phyloP scores from a whole-genome alignment of 1,140 invertebrate genomes.

The Drosophila bipectinata region DNA sequence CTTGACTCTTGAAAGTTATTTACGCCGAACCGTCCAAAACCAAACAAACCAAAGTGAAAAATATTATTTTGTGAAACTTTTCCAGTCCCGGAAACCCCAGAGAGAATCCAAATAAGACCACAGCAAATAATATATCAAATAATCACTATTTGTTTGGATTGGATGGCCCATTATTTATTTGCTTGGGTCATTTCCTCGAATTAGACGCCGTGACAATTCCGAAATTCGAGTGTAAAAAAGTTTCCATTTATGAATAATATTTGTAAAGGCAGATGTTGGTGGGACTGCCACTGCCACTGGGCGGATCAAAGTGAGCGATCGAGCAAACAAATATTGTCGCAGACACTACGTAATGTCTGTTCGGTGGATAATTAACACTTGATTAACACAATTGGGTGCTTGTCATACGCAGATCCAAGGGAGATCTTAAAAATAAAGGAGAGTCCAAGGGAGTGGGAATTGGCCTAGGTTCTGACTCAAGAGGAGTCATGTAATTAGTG shows the following conservation, averaged over 20 bases:
- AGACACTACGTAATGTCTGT: conserved; percentile 62
- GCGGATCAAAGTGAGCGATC: conserved; percentile 36
- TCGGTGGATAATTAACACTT: conserved; percentile 65
- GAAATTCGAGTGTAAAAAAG: conserved; percentile 47
- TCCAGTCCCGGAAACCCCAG: conserved; percentile 18
- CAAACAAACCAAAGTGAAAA: conserved; percentile 25
- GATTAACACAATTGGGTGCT: conserved; percentile 47
- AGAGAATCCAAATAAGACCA: conserved; percentile 9
- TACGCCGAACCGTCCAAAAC: neutral
- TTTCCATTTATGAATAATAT: conserved; percentile 44
- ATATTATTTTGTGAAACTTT: conserved; percentile 24
- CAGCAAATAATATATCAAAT: conserved; percentile 16
- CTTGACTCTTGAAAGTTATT: conserved; percentile 6
- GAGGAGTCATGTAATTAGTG: neutral
- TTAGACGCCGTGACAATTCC: conserved; percentile 31
- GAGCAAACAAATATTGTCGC: conserved; percentile 58
- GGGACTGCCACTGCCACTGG: conserved; percentile 4
- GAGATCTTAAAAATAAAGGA: conserved; percentile 2
- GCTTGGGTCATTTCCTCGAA: conserved; percentile 36
- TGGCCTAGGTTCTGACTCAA: conserved; percentile 17
- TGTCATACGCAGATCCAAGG: conserved; percentile 19
- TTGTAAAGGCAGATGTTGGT: conserved; percentile 40
- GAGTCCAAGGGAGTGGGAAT: neutral
- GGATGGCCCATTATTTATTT: conserved; percentile 29
- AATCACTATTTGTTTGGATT: conserved; percentile 28